Evolutionary conservation across 2,797 vertebrate species (phyloP).

Genomic region (Sus cebifrons): DNA sequence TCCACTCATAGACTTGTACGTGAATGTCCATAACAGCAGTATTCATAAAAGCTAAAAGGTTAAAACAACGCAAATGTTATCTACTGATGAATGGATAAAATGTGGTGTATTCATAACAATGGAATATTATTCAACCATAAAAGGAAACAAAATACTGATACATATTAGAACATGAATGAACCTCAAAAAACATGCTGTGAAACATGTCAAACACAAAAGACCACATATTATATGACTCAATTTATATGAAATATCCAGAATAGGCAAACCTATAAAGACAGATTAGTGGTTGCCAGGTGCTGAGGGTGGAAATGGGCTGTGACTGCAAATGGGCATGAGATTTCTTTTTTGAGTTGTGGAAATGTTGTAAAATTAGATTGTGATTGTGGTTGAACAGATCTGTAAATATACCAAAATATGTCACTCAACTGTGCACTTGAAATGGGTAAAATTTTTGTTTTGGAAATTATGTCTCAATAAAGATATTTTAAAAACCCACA

Average conservation of each 20-base stretch:
- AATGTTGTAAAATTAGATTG: constrained; percentile 53
- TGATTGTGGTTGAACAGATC: constrained; percentile 5
- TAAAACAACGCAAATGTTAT: constrained; percentile 1
- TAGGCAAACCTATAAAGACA: not conserved
- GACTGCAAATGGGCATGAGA: not conserved
- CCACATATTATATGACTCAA: not conserved
- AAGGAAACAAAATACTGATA: constrained; percentile 40
- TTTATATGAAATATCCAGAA: constrained; percentile 29
- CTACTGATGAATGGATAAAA: constrained; percentile 25
- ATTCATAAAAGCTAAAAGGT: constrained; percentile 12
- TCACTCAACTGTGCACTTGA: constrained; percentile 35
- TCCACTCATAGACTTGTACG: not conserved
- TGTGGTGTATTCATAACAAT: not conserved
- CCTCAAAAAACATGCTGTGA: constrained; percentile 7
- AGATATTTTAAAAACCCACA: constrained; percentile 69
- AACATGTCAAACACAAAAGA: not conserved
- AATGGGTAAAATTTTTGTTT: constrained; percentile 46
- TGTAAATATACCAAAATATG: constrained; percentile 40
- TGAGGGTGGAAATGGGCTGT: not conserved
- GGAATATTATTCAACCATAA: constrained; percentile 34
- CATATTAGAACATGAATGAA: not conserved
- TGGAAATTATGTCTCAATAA: constrained; percentile 76
- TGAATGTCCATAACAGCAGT: not conserved
- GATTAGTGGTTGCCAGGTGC: not conserved
- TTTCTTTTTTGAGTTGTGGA: not conserved